A percentile compares a stretch with the other conserved stretches of the same genome.
Conservation (phyloP, 2,113 vertebrate genomes). For the Phaethornis superciliosus region DNA sequence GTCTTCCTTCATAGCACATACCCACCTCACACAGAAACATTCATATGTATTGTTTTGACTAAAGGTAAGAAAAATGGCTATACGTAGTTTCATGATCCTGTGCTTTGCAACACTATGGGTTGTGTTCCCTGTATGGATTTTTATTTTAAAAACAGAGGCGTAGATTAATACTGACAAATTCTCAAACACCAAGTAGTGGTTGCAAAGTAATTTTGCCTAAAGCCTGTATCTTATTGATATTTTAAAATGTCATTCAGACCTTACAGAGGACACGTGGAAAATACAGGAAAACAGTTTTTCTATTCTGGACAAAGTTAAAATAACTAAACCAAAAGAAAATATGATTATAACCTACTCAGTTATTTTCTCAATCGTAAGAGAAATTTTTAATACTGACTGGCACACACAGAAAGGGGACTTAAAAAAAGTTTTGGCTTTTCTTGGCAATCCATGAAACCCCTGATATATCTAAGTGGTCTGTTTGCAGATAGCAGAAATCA, state of each 20-base stretch:
- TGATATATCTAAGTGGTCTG: neutral
- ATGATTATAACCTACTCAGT: neutral
- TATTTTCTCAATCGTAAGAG: neutral
- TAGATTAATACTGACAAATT: slow-evolving; percentile 26
- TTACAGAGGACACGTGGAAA: slow-evolving; percentile 44
- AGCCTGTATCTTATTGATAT: slow-evolving; percentile 73
- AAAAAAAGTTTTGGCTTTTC: neutral
- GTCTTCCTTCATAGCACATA: neutral
- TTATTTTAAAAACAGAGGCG: slow-evolving; percentile 17
- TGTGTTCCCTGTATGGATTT: neutral
- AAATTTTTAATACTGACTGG: neutral
- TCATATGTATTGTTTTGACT: neutral
- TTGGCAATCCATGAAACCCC: neutral
- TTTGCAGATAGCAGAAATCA: neutral
- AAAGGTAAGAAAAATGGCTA: neutral
- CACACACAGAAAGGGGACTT: neutral
- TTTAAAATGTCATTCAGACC: slow-evolving; percentile 73
- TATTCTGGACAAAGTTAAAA: neutral
- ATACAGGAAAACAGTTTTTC: neutral
- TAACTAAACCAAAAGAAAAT: neutral
- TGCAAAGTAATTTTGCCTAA: slow-evolving; percentile 65
- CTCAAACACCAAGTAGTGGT: neutral
- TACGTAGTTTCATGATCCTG: neutral
- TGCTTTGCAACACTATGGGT: neutral
- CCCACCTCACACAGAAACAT: neutral